Evolutionary conservation across 2,888 invertebrate species (phyloP).

Genomic region (Lissocephala sabroskyi): DNA sequence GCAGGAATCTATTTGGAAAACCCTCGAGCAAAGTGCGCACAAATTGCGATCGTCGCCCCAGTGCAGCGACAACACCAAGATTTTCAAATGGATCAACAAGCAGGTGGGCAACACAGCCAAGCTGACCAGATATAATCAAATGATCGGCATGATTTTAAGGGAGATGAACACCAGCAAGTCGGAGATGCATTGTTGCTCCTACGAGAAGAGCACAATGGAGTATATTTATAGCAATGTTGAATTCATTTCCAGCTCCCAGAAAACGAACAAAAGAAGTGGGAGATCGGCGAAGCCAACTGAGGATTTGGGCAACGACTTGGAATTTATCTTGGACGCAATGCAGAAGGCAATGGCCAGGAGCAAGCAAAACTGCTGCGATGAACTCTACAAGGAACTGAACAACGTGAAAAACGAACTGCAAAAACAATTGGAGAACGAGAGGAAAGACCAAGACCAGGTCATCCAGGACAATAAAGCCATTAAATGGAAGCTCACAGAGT

Average conservation of each 20-base stretch:
- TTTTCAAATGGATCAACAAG: slow-evolving; percentile 35
- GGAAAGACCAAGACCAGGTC: background rate
- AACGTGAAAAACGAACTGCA: slow-evolving; percentile 12
- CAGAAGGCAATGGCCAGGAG: slow-evolving; percentile 2
- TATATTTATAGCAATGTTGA: too few species aligned
- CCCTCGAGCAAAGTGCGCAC: too few species aligned
- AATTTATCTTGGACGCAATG: slow-evolving; percentile 17
- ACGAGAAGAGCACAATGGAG: slow-evolving; percentile 23
- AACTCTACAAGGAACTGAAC: slow-evolving; percentile 2
- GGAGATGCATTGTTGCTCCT: slow-evolving; percentile 23
- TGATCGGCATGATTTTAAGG: slow-evolving; percentile 7
- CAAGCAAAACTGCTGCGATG: slow-evolving; percentile 24
- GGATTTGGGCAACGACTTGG: slow-evolving; percentile 30
- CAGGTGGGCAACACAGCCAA: slow-evolving; percentile 17
- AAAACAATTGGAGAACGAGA: background rate
- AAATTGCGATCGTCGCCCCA: too few species aligned
- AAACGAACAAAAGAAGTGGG: background rate
- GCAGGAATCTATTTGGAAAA: too few species aligned
- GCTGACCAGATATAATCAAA: slow-evolving; percentile 17
- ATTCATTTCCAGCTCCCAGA: background rate
- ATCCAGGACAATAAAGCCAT: background rate
- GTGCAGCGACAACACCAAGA: too few species aligned
- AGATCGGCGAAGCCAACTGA: slow-evolving; percentile 4
- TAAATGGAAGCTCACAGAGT: background rate
- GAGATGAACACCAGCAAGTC: slow-evolving; percentile 1